phyloP scores from a whole-genome alignment of 2,888 invertebrate genomes.

The Aleiodes alternator region DNA sequence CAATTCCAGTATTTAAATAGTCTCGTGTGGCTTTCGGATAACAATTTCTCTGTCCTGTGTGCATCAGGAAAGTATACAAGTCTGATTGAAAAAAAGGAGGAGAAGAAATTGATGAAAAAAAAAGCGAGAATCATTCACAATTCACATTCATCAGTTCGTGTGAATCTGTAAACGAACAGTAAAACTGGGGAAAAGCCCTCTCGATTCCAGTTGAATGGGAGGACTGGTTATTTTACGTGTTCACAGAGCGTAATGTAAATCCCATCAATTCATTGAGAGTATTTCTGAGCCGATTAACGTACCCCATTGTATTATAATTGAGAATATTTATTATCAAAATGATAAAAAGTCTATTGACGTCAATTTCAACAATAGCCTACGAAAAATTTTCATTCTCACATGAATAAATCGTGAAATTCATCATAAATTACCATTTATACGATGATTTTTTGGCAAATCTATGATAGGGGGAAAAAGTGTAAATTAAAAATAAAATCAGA shows the following conservation, averaged over 20 bases:
- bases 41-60: no score
- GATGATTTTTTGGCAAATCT: neutral
- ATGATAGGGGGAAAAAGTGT: no score
- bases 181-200: slow-evolving; percentile 33
- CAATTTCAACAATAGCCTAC: neutral
- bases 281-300: slow-evolving; percentile 64
- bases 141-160: slow-evolving; percentile 28
- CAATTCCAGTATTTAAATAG: no score
- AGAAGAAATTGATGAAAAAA: slow-evolving; percentile 9
- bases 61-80: neutral
- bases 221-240: slow-evolving; percentile 51
- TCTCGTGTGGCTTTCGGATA: no score
- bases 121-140: slow-evolving; percentile 24
- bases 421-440: neutral
- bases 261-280: slow-evolving; percentile 63
- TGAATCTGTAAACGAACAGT: slow-evolving; percentile 58
- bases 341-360: slow-evolving; percentile 48
- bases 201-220: slow-evolving; percentile 33
- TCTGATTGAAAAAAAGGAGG: neutral
- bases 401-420: no score
- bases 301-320: slow-evolving; percentile 61
- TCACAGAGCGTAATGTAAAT: slow-evolving; percentile 60
- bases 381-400: no score
- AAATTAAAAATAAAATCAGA: no score
- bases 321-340: slow-evolving; percentile 59